Base-by-base conservation (phyloP, 2,113 vertebrate species). In the Triplophysa tibetana region DNA sequence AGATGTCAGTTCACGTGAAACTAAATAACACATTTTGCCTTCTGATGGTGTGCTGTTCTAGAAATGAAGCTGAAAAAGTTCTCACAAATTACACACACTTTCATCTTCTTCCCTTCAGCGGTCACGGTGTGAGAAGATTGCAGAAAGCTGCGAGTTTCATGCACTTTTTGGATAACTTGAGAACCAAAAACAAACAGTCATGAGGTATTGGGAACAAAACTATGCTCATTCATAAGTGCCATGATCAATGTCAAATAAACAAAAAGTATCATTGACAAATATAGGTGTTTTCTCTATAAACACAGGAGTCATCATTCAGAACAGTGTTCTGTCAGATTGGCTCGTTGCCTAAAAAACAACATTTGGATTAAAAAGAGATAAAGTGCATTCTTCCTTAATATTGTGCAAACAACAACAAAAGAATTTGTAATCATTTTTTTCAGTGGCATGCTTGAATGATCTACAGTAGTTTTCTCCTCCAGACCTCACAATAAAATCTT, bases 301-400 rank as follows among this genome's bases (percentile, higher is more conserved):
- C 68, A 11, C 24, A 61, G 14, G 6, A 70, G 58, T 80, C 66
- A 3, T 33, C 21, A 21, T 72, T 48, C 68, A 4, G 61, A 80
- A 82, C 19, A 4, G 26, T 7, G 26, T 43, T 3, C 50, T n/a
- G 19, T n/a, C 2, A 23, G 8, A 65, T 56, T 62, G 19, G 23
- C 14, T 8, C 45, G 78, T 60, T 61, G 69, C 21, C 38, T 11
- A 10, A 45, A 9, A 64, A 29, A 52, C 50, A 58, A 77, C 77
- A 50, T 85, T 83, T 84, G 78, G 73, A 70, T 81, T 69, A 67
- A 21, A 64, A 70, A 78, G 77, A 65, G n/a, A 66, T 84, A 86
- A 88, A 88, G 85, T 88, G 85, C 87, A 85, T 85, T 82, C 75
- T 77, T 14, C 10, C 73, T 80, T 64, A 29, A 79, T 60, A 74